Conservation (phyloP, 2,113 vertebrate genomes). For the Scytalopus superciliaris region DNA sequence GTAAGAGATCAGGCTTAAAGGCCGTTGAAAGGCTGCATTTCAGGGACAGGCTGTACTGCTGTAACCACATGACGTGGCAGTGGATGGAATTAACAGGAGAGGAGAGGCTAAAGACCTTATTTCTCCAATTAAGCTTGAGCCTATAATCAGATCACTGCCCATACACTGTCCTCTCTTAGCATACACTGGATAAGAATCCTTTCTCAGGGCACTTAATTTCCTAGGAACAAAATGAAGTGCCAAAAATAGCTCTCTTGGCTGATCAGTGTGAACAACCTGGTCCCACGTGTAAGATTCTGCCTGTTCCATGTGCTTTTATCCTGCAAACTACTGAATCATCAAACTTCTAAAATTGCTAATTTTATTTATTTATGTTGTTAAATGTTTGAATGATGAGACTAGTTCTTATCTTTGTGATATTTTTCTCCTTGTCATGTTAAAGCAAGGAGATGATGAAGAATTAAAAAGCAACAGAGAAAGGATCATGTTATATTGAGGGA, state of each 20-base stretch:
- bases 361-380: not conserved
- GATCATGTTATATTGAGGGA: not conserved
- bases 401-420: not conserved
- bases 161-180: not conserved
- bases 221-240: not conserved
- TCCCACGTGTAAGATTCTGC: not conserved
- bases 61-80: not conserved
- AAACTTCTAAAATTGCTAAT: not conserved
- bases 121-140: not conserved
- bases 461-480: not conserved
- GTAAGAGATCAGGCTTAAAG: not conserved
- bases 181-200: not conserved
- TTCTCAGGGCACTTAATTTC: not conserved
- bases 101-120: not conserved
- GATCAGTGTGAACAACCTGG: not conserved
- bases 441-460: not conserved
- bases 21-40: not conserved
- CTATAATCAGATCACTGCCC: not conserved
- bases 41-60: not conserved
- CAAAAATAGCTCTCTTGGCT: not conserved
- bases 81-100: not conserved
- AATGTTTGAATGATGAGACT: not conserved
- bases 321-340: not conserved
- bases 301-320: not conserved
- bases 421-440: not conserved